phyloP scores from a whole-genome alignment of 2,113 vertebrate species.

The Vidua macroura region DNA sequence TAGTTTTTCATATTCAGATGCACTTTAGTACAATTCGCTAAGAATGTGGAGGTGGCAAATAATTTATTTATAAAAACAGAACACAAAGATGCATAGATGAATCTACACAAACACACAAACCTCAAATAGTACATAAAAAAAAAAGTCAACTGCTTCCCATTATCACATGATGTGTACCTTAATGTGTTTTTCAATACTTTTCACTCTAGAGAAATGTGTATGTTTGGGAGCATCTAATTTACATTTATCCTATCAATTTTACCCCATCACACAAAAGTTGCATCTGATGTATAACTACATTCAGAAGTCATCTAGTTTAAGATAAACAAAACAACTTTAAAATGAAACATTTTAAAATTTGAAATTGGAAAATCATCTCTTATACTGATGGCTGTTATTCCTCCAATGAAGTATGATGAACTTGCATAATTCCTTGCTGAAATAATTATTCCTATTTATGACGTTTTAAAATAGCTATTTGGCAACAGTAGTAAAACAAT shows the following conservation, averaged over 20 bases:
- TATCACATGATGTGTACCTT: not conserved
- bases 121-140: not conserved
- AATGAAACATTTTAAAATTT: not conserved
- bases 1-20: not conserved
- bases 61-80: not conserved
- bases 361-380: not conserved
- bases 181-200: not conserved
- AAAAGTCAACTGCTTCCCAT: not conserved
- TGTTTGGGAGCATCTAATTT: not conserved
- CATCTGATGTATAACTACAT: not conserved
- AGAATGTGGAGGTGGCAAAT: not conserved
- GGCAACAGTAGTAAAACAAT: not conserved
- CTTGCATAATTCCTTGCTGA: not conserved
- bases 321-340: not conserved
- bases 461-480: not conserved
- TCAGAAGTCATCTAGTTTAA: not conserved
- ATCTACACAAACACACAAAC: not conserved
- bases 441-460: not conserved
- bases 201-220: not conserved
- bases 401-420: not conserved
- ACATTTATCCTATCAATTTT: not conserved
- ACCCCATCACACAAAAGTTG: not conserved
- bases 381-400: not conserved
- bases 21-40: not conserved
- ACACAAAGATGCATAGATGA: not conserved